Base-by-base conservation (phyloP, 2,113 vertebrate species). In the Microtus ochrogaster region DNA sequence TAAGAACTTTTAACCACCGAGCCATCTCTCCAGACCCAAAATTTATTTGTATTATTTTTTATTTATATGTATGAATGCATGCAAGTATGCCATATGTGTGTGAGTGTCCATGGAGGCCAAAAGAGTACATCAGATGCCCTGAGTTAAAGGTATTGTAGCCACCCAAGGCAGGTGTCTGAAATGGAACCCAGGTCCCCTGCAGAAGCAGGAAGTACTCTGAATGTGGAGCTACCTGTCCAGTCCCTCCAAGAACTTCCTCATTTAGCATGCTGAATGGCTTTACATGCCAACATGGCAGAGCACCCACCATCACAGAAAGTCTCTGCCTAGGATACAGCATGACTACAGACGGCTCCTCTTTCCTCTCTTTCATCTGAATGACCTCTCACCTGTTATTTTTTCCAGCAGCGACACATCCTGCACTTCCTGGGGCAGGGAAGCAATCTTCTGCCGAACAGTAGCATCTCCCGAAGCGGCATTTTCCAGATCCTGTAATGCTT, bases 381-480 rank as follows among this genome's bases (percentile, higher is more conserved):
- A 90, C 39, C 72, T 86, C 98, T 97, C 95, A 99, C 99, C 99
- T 97, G 99, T 99, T 95, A 99, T 99, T 98, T 99, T 99, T 98
- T 99, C 99, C 92, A 99, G 97, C 13, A 99, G 98, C 3, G 99
- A 99, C 82, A 99, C 99, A 66, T 99, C 99, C 87, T 99, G 99
- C 26, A 99, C 99, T 98, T 99, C 99, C 98, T 99, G 99, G 30
- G 99, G 99, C 96, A 99, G 98, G 0, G 99, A 99, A 58, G 99
- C 99, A 65, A 99, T 99, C 97, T 99, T 99, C 98, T 99, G 99
- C 93, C 99, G 99, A 81, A 99, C 99, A 0, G 99, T 99, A 3
- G 99, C 99, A 30, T 99, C 99, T 0, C 99, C 99, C 1, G 99
- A 99, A 0, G 99, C 99, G 3, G 99, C 99, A 12, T 99, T 99